These are phyloP conservation scores for Proterorhinus semilunaris DNA, from an alignment of 2,113 vertebrate genomes.

Conservation along the genomic window DNA sequence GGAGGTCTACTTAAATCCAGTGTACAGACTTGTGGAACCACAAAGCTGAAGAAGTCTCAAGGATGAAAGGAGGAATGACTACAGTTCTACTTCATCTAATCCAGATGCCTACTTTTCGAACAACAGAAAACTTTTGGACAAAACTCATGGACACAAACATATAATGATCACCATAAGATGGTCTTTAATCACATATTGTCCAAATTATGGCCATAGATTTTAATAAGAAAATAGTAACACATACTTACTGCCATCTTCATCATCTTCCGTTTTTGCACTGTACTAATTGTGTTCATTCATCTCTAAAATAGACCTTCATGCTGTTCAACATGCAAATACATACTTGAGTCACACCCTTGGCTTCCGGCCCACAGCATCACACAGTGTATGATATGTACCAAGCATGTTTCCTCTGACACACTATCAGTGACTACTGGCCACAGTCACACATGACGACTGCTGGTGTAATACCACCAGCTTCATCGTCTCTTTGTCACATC, in stretches of 20 bases:
- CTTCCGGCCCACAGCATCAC: slow-evolving; percentile 41
- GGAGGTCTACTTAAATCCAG: too few relatives aligned
- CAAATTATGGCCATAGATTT: not conserved
- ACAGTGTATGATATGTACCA: slow-evolving; percentile 19
- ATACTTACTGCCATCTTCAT: too few relatives aligned
- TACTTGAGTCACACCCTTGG: slow-evolving; percentile 64
- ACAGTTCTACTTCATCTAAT: too few relatives aligned
- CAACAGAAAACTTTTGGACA: too few relatives aligned
- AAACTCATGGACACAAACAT: not conserved
- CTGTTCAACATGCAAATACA: slow-evolving; percentile 37
- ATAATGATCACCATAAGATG: slow-evolving; percentile 49
- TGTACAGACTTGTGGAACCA: too few relatives aligned
- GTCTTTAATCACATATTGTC: slow-evolving; percentile 5
- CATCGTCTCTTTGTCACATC: slow-evolving; percentile 26
- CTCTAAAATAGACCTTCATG: slow-evolving; percentile 18
- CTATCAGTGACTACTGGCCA: slow-evolving; percentile 58
- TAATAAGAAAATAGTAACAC: too few relatives aligned
- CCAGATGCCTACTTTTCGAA: too few relatives aligned
- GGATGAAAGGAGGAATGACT: too few relatives aligned
- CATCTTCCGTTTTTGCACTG: slow-evolving; percentile 3
- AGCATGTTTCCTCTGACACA: slow-evolving; percentile 52
- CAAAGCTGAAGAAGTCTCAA: too few relatives aligned
- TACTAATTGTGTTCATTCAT: slow-evolving; percentile 26
- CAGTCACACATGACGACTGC: slow-evolving; percentile 45
- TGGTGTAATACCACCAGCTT: slow-evolving; percentile 38